Percentiles rank a stretch among this genome's conserved stretches.
phyloP scores from a whole-genome alignment of 2,888 invertebrate species.

The Scaptomyza flava region DNA sequence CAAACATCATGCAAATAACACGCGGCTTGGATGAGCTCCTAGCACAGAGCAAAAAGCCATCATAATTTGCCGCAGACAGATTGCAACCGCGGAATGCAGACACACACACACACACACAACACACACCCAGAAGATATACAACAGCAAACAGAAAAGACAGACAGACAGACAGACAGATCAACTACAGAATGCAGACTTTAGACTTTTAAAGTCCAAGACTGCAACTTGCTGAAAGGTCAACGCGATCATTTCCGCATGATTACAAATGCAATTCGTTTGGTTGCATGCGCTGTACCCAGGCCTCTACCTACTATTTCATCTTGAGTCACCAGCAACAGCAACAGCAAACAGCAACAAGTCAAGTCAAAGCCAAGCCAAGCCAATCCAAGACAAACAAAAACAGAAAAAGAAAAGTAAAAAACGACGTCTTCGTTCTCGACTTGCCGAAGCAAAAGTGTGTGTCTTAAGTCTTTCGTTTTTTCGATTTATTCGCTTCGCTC shows the following conservation, averaged over 20 bases:
- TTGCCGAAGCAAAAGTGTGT: constrained; percentile 42
- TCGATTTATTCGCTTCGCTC: neutral
- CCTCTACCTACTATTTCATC: constrained; percentile 36
- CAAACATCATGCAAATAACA: constrained; percentile 59
- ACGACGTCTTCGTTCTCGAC: constrained; percentile 25
- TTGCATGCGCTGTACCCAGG: constrained; percentile 36
- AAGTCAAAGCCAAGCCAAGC: constrained; percentile 4
- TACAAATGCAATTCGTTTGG: constrained; percentile 69
- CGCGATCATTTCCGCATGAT: constrained; percentile 83
- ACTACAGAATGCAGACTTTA: constrained; percentile 42
- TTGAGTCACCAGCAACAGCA: constrained; percentile 42
- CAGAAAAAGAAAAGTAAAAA: neutral
- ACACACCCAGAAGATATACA: neutral
- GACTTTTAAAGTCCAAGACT: constrained; percentile 41
- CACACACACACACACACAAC: constrained; percentile 13
- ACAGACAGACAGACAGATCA: neutral
- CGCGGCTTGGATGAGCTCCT: constrained; percentile 28
- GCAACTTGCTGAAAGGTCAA: constrained; percentile 81
- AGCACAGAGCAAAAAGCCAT: constrained; percentile 29
- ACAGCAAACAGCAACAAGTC: constrained; percentile 6
- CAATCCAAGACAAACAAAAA: neutral
- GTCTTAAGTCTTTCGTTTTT: constrained; percentile 53
- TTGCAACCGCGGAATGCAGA: constrained; percentile 59
- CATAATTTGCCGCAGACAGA: constrained; percentile 44
- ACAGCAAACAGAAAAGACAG: constrained; percentile 18